These are phyloP conservation scores for Lordiphosa mommai DNA, from an alignment of 1,140 invertebrate genomes.

Conservation along the genomic window DNA sequence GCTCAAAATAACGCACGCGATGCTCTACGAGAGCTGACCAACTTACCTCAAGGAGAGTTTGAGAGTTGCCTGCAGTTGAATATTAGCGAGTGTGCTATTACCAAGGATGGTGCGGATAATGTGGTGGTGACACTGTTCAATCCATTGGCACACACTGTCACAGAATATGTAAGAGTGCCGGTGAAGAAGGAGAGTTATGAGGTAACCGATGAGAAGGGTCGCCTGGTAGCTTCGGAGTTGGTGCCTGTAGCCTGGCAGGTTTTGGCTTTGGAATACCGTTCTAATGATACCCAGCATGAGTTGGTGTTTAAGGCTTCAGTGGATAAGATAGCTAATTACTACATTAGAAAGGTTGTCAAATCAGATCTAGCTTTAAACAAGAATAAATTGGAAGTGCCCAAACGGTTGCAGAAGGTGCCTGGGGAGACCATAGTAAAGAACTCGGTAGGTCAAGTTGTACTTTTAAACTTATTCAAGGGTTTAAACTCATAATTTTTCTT, in stretches of 20 bases:
- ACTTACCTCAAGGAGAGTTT: conserved; percentile 80
- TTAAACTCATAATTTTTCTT: no score
- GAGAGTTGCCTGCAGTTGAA: conserved; percentile 85
- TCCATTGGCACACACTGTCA: conserved; percentile 85
- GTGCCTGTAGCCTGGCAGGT: conserved; percentile 83
- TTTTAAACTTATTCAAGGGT: no score
- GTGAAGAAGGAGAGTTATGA: conserved; percentile 83
- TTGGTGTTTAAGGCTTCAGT: conserved; percentile 84
- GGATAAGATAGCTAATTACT: conserved; percentile 38
- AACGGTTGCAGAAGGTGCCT: not conserved
- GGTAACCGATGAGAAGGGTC: conserved; percentile 82
- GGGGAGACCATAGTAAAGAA: conserved; percentile 39
- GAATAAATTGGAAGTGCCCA: not conserved
- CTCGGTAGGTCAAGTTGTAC: conserved; percentile 34
- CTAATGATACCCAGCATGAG: conserved; percentile 83
- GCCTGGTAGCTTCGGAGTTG: conserved; percentile 80
- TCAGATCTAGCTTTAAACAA: conserved; percentile 5
- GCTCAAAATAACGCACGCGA: conserved; percentile 30
- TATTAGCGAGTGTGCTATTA: conserved; percentile 82
- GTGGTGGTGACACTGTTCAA: conserved; percentile 89
- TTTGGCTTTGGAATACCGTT: conserved; percentile 83
- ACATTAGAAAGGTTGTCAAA: conserved; percentile 20
- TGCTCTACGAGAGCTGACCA: conserved; percentile 63
- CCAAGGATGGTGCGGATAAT: conserved; percentile 80
- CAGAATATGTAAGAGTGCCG: conserved; percentile 86